These are phyloP conservation scores for Indicator indicator DNA, from an alignment of 2,113 vertebrate species.

Conservation along the genomic window DNA sequence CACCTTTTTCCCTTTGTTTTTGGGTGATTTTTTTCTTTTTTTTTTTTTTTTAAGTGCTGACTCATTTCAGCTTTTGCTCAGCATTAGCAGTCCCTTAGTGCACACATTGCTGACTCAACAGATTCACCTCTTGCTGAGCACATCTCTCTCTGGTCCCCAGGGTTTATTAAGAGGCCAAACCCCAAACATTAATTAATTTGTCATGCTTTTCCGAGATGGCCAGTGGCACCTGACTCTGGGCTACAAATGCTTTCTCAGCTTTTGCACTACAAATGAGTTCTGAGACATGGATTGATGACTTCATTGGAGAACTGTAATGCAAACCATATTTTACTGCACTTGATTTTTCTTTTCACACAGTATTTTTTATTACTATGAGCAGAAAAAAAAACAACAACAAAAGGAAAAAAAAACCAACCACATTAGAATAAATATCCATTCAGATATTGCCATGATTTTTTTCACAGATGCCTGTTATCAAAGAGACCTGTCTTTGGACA, in stretches of 20 bases:
- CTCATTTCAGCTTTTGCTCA: conserved; percentile 36
- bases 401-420: neutral
- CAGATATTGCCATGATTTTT: neutral
- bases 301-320: conserved; percentile 62
- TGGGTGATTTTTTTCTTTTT: no score
- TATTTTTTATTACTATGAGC: conserved; percentile 17
- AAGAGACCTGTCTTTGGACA: conserved; percentile 33
- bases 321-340: conserved; percentile 62
- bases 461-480: conserved; percentile 55
- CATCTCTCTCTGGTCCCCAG: conserved; percentile 11
- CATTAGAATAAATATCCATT: conserved; percentile 34
- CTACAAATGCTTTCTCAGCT: conserved; percentile 66
- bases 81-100: conserved; percentile 12
- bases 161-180: conserved; percentile 49
- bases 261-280: conserved; percentile 61
- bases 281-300: conserved; percentile 60
- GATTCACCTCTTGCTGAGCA: conserved; percentile 53
- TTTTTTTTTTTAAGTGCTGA: neutral
- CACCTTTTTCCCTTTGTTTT: neutral
- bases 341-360: conserved; percentile 9
- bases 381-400: neutral
- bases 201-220: conserved; percentile 53
- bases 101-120: conserved; percentile 48
- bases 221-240: conserved; percentile 50
- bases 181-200: conserved; percentile 47